Evolutionary conservation across 1,140 invertebrate species (phyloP).

Genomic region (Aethina tumida): DNA sequence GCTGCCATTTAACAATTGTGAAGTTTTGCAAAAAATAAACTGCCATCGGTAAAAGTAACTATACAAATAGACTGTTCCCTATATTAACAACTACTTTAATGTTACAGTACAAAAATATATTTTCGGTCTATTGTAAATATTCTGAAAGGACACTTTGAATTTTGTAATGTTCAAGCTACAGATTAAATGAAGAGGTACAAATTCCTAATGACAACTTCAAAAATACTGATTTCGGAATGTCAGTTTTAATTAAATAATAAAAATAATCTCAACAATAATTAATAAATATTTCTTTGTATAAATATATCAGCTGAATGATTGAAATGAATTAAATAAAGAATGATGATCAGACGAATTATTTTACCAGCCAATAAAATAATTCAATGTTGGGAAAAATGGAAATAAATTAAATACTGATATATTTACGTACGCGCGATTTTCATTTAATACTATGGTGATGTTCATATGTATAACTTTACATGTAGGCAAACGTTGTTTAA

Average conservation of each 20-base stretch:
- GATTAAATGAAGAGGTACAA: not conserved
- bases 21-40: not conserved
- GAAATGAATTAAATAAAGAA: constrained; percentile 17
- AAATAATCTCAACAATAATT: constrained; percentile 11
- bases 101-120: not conserved
- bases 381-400: constrained; percentile 11
- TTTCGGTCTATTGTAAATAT: not conserved
- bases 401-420: constrained; percentile 14
- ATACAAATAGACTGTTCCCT: constrained; percentile 4
- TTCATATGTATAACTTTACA: constrained; percentile 3
- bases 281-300: constrained; percentile 13
- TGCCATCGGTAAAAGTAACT: not conserved
- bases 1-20: constrained; percentile 12
- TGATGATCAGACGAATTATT: constrained; percentile 17
- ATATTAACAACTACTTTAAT: not conserved
- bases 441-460: constrained; percentile 11
- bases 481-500: no score
- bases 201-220: constrained; percentile 19
- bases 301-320: constrained; percentile 15
- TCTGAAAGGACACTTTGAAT: not conserved
- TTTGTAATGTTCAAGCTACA: not conserved
- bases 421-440: constrained; percentile 5
- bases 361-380: constrained; percentile 18
- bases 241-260: constrained; percentile 16
- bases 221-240: constrained; percentile 32